phyloP scores from a whole-genome alignment of 2,888 invertebrate genomes.

The Leptinotarsa juncta region DNA sequence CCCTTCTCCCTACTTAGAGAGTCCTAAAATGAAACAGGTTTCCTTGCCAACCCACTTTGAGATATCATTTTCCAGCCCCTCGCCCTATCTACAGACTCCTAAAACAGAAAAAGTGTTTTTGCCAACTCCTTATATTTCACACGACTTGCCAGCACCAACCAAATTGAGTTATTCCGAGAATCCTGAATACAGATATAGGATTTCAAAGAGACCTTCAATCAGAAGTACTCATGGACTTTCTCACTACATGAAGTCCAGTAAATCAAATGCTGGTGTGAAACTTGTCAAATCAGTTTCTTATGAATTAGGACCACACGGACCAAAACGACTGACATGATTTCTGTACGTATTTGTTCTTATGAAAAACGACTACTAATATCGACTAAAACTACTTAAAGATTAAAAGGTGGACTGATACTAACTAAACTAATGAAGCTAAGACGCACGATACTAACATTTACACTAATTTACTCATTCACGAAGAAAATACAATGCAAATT shows the following conservation, averaged over 20 bases:
- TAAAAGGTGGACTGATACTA: conserved; percentile 26
- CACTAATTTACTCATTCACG: background rate
- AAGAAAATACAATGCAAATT: too few relatives aligned
- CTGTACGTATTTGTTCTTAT: conserved; percentile 32
- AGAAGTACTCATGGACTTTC: background rate
- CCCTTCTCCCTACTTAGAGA: conserved; percentile 26
- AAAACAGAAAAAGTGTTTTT: background rate
- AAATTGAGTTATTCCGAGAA: conserved; percentile 4
- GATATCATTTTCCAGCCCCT: conserved; percentile 5
- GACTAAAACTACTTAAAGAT: conserved; percentile 19
- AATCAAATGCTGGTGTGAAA: conserved; percentile 41
- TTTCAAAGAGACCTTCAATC: background rate
- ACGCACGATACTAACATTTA: background rate
- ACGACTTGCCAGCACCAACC: background rate
- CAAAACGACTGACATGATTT: conserved; percentile 58
- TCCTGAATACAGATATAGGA: conserved; percentile 20
- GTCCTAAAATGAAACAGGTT: conserved; percentile 4
- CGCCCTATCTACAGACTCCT: conserved; percentile 25
- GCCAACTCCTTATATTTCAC: background rate
- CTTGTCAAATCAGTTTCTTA: conserved; percentile 58
- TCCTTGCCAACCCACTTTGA: background rate
- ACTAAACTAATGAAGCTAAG: background rate
- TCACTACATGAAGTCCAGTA: conserved; percentile 17
- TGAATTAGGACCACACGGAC: conserved; percentile 59
- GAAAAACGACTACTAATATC: background rate